Evolutionary conservation across 2,113 vertebrate species (phyloP).

Genomic region (Plectropomus leopardus): DNA sequence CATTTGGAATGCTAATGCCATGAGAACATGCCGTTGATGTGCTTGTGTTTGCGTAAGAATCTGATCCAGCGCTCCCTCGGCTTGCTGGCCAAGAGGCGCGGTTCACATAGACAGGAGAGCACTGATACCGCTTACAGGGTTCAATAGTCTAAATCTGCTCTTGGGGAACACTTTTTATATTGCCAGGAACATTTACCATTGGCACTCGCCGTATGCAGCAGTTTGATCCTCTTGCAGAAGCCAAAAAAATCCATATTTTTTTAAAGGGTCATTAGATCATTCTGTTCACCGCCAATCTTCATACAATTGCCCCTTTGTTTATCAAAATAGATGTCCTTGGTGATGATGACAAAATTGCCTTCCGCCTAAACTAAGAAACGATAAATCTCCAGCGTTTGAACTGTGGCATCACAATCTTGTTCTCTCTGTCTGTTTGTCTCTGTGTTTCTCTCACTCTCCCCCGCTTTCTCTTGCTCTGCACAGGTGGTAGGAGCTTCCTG

Average conservation of each 20-base stretch:
- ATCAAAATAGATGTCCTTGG: slow-evolving; percentile 72
- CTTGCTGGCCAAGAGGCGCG: slow-evolving; percentile 49
- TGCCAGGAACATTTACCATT: slow-evolving; percentile 58
- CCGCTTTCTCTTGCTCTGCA: slow-evolving; percentile 67
- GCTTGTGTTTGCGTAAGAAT: slow-evolving; percentile 79
- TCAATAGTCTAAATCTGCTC: slow-evolving; percentile 64
- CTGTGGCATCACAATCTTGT: slow-evolving; percentile 58
- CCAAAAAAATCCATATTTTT: slow-evolving; percentile 62
- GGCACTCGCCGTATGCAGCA: slow-evolving; percentile 48
- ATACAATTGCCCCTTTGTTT: slow-evolving; percentile 60
- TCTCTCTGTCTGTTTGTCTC: slow-evolving; percentile 49
- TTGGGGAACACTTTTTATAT: slow-evolving; percentile 55
- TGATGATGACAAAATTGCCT: slow-evolving; percentile 75
- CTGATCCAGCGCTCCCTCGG: slow-evolving; percentile 60
- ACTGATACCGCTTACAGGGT: slow-evolving; percentile 62
- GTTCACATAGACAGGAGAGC: slow-evolving; percentile 61
- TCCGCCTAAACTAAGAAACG: slow-evolving; percentile 59
- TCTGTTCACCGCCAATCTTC: slow-evolving; percentile 49
- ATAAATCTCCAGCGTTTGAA: slow-evolving; percentile 55
- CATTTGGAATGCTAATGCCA: slow-evolving; percentile 81
- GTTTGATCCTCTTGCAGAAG: slow-evolving; percentile 42
- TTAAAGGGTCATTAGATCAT: slow-evolving; percentile 66
- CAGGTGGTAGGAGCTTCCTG: slow-evolving; percentile 81
- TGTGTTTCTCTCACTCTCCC: slow-evolving; percentile 52
- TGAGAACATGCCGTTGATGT: slow-evolving; percentile 77